These are phyloP conservation scores for Gymnogyps californianus DNA, from an alignment of 2,113 vertebrate genomes.

Conservation along the genomic window DNA sequence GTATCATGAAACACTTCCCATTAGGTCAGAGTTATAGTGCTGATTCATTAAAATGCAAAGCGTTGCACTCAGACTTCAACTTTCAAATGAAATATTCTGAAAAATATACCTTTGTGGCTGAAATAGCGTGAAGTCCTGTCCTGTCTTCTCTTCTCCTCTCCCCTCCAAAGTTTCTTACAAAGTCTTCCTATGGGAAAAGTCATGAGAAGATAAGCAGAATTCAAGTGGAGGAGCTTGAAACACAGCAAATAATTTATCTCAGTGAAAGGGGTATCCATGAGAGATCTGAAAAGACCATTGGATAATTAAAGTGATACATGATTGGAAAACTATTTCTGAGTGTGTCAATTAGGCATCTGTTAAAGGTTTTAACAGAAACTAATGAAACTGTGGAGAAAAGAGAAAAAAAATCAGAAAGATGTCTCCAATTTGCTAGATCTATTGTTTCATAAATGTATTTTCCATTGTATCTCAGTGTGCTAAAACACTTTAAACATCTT, in stretches of 20 bases:
- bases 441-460: slow-evolving; percentile 44
- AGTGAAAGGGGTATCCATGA: neutral
- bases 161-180: neutral
- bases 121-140: neutral
- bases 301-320: slow-evolving; percentile 33
- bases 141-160: neutral
- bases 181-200: neutral
- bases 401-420: neutral
- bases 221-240: neutral
- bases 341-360: slow-evolving; percentile 49
- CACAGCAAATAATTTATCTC: slow-evolving; percentile 14
- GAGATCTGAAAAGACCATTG: slow-evolving; percentile 2
- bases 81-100: neutral
- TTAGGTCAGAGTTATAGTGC: neutral
- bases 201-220: neutral
- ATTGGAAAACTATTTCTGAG: slow-evolving; percentile 37
- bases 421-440: slow-evolving; percentile 10
- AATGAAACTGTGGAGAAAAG: slow-evolving; percentile 36
- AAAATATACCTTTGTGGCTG: neutral
- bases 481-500: slow-evolving; percentile 28
- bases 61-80: neutral
- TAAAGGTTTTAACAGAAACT: slow-evolving; percentile 39
- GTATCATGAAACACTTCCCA: slow-evolving; percentile 11
- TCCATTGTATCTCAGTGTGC: slow-evolving; percentile 6
- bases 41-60: neutral